These are phyloP conservation scores for Carcina quercana DNA, from an alignment of 2,888 invertebrate species.

Conservation along the genomic window DNA sequence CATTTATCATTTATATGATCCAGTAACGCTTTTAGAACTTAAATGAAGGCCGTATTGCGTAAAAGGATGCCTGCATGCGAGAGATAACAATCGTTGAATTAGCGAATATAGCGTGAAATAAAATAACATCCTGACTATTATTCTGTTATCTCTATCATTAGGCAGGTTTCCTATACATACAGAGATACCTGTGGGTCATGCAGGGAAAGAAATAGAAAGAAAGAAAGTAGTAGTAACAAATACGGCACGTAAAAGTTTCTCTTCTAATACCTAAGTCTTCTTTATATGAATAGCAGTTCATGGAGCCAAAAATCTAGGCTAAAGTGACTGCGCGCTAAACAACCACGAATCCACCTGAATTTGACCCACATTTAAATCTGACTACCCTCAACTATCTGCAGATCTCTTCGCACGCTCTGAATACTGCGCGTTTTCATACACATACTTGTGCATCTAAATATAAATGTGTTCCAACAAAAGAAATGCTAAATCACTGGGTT, in stretches of 20 bases:
- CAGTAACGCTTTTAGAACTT: too few species aligned
- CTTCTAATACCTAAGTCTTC: too few species aligned
- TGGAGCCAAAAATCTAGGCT: too few species aligned
- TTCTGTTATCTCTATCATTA: constrained; percentile 9
- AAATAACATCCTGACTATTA: constrained; percentile 15
- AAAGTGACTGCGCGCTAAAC: too few species aligned
- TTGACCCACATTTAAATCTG: too few species aligned
- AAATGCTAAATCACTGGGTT: constrained; percentile 3
- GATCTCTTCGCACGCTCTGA: constrained; percentile 54
- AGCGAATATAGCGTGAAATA: constrained; percentile 13
- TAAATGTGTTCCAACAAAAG: constrained; percentile 5
- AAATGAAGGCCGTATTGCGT: constrained; percentile 24
- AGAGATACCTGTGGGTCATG: too few species aligned
- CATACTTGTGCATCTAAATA: not conserved
- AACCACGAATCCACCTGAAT: not conserved
- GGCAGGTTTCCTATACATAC: constrained; percentile 8
- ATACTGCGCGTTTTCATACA: constrained; percentile 21
- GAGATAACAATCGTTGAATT: constrained; percentile 21
- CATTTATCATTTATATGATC: too few species aligned
- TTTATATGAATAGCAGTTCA: too few species aligned
- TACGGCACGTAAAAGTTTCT: too few species aligned
- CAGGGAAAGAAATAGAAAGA: too few species aligned
- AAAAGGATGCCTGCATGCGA: constrained; percentile 28
- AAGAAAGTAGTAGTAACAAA: too few species aligned
- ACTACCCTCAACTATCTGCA: too few species aligned